Percentiles rank a stretch among this genome's conserved stretches.
Evolutionary conservation across 2,797 vertebrate species (phyloP).

Genomic region (Atherinosoma microstoma): DNA sequence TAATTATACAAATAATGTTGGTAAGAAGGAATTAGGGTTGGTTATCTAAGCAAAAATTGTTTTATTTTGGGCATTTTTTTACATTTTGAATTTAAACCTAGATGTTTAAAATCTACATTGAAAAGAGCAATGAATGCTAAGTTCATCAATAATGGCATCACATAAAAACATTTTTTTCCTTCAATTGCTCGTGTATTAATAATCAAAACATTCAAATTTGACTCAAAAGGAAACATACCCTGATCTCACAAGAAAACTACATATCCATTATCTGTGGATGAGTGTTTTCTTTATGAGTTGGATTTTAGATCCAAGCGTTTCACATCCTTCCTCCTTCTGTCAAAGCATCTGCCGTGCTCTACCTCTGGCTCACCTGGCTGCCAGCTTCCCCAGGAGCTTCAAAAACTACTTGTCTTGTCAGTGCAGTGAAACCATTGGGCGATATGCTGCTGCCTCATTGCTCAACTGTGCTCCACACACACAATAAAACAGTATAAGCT

Average conservation of each 20-base stretch:
- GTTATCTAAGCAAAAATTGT: too few relatives aligned
- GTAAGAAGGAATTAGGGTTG: not conserved
- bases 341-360: conserved; percentile 60
- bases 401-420: conserved; percentile 69
- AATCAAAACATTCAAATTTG: not conserved
- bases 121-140: not conserved
- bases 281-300: conserved; percentile 24
- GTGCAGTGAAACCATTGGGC: conserved; percentile 54
- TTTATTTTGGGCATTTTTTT: not conserved
- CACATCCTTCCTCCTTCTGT: conserved; percentile 37
- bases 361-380: conserved; percentile 59
- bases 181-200: not conserved
- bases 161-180: not conserved
- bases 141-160: not conserved
- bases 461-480: conserved; percentile 62
- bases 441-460: conserved; percentile 71
- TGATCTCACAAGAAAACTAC: not conserved
- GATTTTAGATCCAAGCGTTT: conserved; percentile 38
- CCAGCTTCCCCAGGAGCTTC: conserved; percentile 59
- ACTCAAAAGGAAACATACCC: not conserved
- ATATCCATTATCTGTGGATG: not conserved
- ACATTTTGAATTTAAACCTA: too few relatives aligned
- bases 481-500: conserved; percentile 45
- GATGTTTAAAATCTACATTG: not conserved
- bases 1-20: not conserved